Evolutionary conservation across 2,797 vertebrate species (phyloP), one percentile per base, ranked within the genome.

Genomic region (Pagetopsis macropterus): DNA sequence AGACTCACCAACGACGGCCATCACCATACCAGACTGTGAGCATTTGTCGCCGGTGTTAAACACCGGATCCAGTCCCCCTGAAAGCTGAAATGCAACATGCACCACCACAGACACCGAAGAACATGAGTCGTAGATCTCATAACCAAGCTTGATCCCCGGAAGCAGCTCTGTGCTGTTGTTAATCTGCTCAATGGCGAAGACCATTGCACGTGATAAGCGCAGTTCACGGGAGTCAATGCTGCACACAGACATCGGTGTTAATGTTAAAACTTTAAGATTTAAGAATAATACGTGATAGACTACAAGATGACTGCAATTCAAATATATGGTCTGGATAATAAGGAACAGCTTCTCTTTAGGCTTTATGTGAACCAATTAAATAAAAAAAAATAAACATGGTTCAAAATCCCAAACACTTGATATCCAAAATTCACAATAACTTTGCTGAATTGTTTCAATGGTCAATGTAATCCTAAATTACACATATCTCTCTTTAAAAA

Each of bases 51-150:
- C 40, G 0, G 68, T 52, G 40, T 74, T 23, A 65, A 87, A 85
- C 12, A 74, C 46, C 0, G 69, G 48, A 0, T 91, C 87, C 8
- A 61, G 46, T 9, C 89, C 81, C 1, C 88, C 91, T 12, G 65
- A 52, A 13, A 93, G 66, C 72, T 91, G 87, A 49, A 91, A 83
- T 1, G 88, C 82, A 46, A 63, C 73, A 3, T 85, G 77, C 7
- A 86, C 55, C 0, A 90, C 80, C 41, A 91, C 51, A 0, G 84
- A 78, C n/a, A 91, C 84, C 0, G 86, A 82, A 4, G 69, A 67
- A 5, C 92, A 93, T 0, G 90, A 87, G 70, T 93, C 92, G 2
- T 92, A 72, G 68, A 93, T 89, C 48, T 67, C 76, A 75, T 91
- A 92, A 49, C 92, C 91, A 1, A 93, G 77, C 7, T 7, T 83